Base-by-base conservation (phyloP, 2,113 vertebrate species). In the Colossoma macropomum region DNA sequence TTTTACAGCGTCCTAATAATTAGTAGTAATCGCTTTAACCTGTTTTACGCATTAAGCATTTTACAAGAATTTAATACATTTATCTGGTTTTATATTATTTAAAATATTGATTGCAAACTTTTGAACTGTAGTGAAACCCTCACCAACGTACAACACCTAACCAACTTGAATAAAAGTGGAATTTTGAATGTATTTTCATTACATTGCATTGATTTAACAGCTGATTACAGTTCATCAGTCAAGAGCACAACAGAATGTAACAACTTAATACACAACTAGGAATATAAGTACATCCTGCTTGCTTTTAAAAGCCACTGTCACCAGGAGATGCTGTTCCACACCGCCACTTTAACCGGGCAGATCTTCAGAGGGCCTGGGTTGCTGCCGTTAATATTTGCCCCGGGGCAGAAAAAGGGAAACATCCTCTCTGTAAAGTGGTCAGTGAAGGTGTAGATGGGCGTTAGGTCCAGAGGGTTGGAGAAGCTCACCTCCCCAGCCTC, bases 381-480 rank as follows among this genome's bases (percentile, higher is more conserved):
- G 74, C 92, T 94, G 7, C 93, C 90, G 0, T 94, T 94, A 68
- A 95, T 93, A 87, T 95, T 95, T 27, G 93, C 92, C 3, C 95
- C 94, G 0, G 94, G 94, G 85, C 94, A 94, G 89, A 95, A 94
- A 86, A 95, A 94, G 13, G 95, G 94, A 83, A 89, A 95, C 89
- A 95, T 92, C 84, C 75, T 94, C 83, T 94, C 92, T 1, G 91
- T 92, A 84, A 95, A 95, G 79, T 85, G 83, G 81, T 88, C 92
- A 0, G 11, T 83, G 72, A 95, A 94, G 66, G 92, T 92, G 91
- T 95, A 93, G 84, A 95, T 89, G 66, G 86, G 79, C 0, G 63
- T 90, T 91, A 93, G 91, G 80, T 79, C 90, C 73, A 92, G 27
- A 0, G 93, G 90, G 84, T 95, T 87, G 68, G 89, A 93, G 88